phyloP scores from a whole-genome alignment of 2,113 vertebrate genomes.

The Argyrosomus japonicus region DNA sequence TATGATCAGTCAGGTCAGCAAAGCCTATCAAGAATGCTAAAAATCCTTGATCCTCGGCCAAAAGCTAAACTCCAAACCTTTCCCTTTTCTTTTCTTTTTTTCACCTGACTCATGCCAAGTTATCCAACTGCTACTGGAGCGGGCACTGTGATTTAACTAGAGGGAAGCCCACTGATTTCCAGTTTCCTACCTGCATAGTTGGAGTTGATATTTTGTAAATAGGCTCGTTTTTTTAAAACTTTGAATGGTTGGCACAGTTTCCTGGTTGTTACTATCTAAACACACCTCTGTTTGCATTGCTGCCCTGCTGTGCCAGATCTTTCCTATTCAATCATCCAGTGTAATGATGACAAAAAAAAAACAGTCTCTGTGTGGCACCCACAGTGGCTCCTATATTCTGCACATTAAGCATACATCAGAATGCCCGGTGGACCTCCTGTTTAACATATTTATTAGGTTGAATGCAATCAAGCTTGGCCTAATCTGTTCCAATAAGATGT shows the following conservation, averaged over 20 bases:
- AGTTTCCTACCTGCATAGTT: conserved; percentile 7
- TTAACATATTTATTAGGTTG: neutral
- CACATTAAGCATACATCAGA: neutral
- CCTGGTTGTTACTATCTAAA: conserved; percentile 19
- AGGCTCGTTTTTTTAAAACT: conserved; percentile 8
- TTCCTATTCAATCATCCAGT: conserved; percentile 7
- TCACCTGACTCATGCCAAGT: conserved; percentile 55
- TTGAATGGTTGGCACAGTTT: conserved; percentile 14
- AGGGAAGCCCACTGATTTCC: neutral
- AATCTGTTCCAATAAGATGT: conserved; percentile 5
- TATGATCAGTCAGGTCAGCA: conserved; percentile 73
- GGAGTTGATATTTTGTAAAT: conserved; percentile 17
- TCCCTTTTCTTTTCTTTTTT: conserved; percentile 3
- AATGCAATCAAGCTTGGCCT: neutral
- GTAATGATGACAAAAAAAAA: neutral
- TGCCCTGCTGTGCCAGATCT: conserved; percentile 5
- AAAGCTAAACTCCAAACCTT: conserved; percentile 53
- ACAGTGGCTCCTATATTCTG: neutral
- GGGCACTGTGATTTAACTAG: neutral
- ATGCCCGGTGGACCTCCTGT: neutral
- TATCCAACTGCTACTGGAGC: conserved; percentile 10
- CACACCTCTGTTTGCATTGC: conserved; percentile 32
- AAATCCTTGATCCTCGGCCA: conserved; percentile 65
- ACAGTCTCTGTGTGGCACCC: neutral
- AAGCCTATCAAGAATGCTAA: conserved; percentile 74